Percentiles rank a stretch among this genome's conserved stretches.
Evolutionary conservation across 2,888 invertebrate species (phyloP).

Genomic region (Strigamia transsilvanica): DNA sequence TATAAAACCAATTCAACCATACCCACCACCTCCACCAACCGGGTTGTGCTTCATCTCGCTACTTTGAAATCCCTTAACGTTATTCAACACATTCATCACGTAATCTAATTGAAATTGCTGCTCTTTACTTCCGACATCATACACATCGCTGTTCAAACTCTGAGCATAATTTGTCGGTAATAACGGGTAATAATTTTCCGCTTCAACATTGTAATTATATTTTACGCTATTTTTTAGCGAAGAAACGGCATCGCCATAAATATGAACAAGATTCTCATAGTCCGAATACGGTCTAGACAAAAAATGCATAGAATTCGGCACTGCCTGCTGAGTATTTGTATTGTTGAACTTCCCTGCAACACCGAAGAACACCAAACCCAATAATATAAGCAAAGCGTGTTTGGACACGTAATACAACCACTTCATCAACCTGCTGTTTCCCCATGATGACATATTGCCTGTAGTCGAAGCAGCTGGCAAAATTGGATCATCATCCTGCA

Average conservation of each 20-base stretch:
- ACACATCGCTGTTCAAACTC: background rate
- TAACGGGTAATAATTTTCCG: background rate
- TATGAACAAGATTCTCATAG: background rate
- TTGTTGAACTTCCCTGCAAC: background rate
- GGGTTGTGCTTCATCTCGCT: background rate
- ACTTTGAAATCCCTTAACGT: background rate
- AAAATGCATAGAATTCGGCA: background rate
- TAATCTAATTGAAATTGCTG: slow-evolving; percentile 2
- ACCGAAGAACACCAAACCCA: background rate
- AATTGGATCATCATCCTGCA: background rate
- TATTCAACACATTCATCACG: background rate
- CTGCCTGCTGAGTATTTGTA: background rate
- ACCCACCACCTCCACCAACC: background rate
- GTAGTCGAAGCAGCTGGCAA: background rate
- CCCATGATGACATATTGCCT: slow-evolving; percentile 4
- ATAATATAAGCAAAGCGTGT: background rate
- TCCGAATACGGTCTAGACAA: background rate
- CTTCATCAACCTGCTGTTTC: background rate
- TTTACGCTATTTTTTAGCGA: background rate
- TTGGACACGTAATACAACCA: background rate
- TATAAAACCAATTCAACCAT: background rate
- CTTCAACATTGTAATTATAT: background rate
- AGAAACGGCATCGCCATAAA: background rate
- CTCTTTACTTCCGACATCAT: background rate
- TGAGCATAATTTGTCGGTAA: background rate